Evolutionary conservation across 1,140 invertebrate species (phyloP).

Genomic region (Linepithema humile): DNA sequence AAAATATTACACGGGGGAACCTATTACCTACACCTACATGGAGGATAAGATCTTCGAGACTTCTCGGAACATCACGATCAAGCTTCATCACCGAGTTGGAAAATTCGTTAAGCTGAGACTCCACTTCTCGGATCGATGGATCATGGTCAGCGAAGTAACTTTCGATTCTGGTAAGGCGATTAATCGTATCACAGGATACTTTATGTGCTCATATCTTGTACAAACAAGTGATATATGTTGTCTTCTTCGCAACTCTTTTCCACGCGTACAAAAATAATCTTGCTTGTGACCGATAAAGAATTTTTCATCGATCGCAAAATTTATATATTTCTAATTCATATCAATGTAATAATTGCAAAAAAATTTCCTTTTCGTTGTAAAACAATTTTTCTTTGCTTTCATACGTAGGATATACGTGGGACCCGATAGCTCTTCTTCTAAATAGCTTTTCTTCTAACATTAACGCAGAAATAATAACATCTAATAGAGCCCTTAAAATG

Average conservation of each 20-base stretch:
- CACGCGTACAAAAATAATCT: not conserved
- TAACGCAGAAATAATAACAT: conserved; percentile 12
- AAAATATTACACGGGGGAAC: conserved; percentile 89
- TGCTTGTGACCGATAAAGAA: not conserved
- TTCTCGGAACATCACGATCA: conserved; percentile 93
- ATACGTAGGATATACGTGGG: not conserved
- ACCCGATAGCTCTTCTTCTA: too few relatives aligned
- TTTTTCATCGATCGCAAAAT: not conserved
- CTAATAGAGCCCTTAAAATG: conserved; percentile 17
- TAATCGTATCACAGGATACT: not conserved
- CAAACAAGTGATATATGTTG: not conserved
- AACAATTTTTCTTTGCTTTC: not conserved
- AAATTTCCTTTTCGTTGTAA: not conserved
- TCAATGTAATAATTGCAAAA: not conserved
- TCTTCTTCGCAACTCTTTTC: not conserved
- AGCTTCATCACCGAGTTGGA: conserved; percentile 92
- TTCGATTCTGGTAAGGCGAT: conserved; percentile 90
- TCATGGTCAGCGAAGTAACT: conserved; percentile 94
- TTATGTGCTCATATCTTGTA: not conserved
- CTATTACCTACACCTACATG: conserved; percentile 90
- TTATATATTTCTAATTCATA: not conserved
- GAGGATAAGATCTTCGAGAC: conserved; percentile 93
- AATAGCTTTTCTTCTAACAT: not conserved
- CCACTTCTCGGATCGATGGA: conserved; percentile 93
- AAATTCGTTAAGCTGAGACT: conserved; percentile 92